Evolutionary conservation across 2,888 invertebrate genomes (phyloP).

Genomic region (Corythucha ciliata): DNA sequence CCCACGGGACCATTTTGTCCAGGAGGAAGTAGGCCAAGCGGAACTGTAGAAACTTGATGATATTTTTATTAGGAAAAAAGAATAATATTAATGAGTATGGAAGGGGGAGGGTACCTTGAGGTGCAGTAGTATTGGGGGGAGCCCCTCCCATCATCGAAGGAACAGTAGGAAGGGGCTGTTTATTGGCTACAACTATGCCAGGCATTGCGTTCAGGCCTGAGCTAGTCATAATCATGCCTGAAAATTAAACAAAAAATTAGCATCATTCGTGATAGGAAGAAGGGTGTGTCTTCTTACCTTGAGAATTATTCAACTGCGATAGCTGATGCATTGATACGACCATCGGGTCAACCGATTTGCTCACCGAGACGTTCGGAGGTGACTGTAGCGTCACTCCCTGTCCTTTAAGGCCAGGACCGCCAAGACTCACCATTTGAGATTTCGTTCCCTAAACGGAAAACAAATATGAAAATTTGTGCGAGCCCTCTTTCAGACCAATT

Average conservation of each 20-base stretch:
- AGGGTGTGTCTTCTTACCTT: constrained; percentile 23
- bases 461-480: constrained; percentile 17
- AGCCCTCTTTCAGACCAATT: not conserved
- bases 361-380: constrained; percentile 68
- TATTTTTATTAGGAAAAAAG: not conserved
- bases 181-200: constrained; percentile 64
- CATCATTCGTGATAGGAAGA: not conserved
- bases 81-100: not conserved
- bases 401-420: constrained; percentile 32
- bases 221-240: constrained; percentile 73
- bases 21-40: constrained; percentile 23
- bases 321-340: constrained; percentile 56
- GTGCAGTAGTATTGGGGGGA: constrained; percentile 27
- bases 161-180: constrained; percentile 51
- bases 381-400: constrained; percentile 53
- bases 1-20: constrained; percentile 38
- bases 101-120: constrained; percentile 28
- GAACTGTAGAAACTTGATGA: constrained; percentile 8
- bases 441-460: constrained; percentile 57
- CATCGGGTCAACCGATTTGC: constrained; percentile 47
- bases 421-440: constrained; percentile 56
- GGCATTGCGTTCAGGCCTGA: constrained; percentile 58
- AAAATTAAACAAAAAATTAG: constrained; percentile 21
- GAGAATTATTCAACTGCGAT: no score
- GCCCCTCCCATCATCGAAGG: constrained; percentile 48